A percentile compares a stretch with the other conserved stretches of the same genome.
Evolutionary conservation across 2,113 vertebrate species (phyloP).

Genomic region (Callorhinus ursinus): DNA sequence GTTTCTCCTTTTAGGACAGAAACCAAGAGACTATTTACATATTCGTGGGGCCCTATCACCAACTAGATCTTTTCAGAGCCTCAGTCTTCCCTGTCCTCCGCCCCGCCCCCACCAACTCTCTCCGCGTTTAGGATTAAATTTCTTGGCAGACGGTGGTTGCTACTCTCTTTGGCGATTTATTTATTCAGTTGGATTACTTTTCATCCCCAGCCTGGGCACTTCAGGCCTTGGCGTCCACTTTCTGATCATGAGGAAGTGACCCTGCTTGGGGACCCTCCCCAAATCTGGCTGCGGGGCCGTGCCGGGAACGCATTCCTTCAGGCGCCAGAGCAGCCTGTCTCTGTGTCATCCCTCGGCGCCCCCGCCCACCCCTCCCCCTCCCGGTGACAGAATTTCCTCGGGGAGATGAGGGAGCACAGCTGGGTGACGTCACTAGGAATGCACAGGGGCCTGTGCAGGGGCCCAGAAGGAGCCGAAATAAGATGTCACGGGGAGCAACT

Average conservation of each 20-base stretch:
- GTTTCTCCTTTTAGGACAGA: conserved; percentile 88
- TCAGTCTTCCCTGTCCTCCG: conserved; percentile 71
- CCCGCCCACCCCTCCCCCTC: neutral
- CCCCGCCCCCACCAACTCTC: neutral
- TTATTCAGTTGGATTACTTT: conserved; percentile 86
- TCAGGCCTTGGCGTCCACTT: conserved; percentile 77
- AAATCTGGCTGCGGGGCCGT: neutral
- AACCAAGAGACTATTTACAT: conserved; percentile 88
- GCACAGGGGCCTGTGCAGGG: conserved; percentile 7
- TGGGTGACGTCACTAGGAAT: conserved; percentile 79
- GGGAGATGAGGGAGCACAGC: conserved; percentile 70
- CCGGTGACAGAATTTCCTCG: conserved; percentile 58
- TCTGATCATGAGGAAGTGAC: conserved; percentile 81
- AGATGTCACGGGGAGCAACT: conserved; percentile 48
- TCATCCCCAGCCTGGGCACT: conserved; percentile 82
- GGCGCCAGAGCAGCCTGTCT: conserved; percentile 56
- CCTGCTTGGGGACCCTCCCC: conserved; percentile 43
- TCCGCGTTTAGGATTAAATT: conserved; percentile 85
- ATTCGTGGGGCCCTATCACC: conserved; percentile 87
- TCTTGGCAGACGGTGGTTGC: conserved; percentile 85
- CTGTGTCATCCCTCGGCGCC: neutral
- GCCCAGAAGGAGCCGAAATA: conserved; percentile 34
- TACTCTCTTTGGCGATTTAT: conserved; percentile 87
- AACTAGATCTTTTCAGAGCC: conserved; percentile 87
- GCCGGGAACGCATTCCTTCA: neutral